Evolutionary conservation across 2,113 vertebrate species (phyloP), one percentile per base, ranked within the genome.

Genomic region (Hippocampus abdominalis): DNA sequence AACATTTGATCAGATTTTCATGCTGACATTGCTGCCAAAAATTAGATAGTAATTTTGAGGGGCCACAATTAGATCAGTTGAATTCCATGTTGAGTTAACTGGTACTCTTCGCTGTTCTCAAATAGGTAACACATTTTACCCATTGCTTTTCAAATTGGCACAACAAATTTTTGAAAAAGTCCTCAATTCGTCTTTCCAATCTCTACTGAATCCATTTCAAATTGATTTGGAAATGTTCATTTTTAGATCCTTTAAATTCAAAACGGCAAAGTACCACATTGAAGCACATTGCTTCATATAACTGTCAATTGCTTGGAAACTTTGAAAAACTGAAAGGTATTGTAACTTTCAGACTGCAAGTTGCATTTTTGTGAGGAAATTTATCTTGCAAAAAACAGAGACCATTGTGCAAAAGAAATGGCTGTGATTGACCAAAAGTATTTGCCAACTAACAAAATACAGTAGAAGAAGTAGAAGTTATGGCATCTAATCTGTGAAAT

Each of bases 41-140:
- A 44, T 72, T 39, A 83, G 51, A 80, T 70, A 46, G 39, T 68
- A 51, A 29, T 42, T 69, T 71, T 77, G 40, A 60, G 68, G 77
- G 77, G 27, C 66, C 54, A 64, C 63, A 36, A 18, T 69, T 78
- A 21, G 21, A 63, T 63, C 21, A 63, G n/a, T 13, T 42, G 21
- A 32, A 72, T 27, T 18, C 11, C 20, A 4, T 25, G 16, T 40
- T 18, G 46, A 44, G 49, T 21, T 8, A 25, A 1, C 25, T n/a
- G 60, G 2, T 36, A 27, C 40, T 63, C 4, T 9, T 3, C 18
- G 12, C 16, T 39, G n/a, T 64, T 42, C 61, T 13, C 36, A 42
- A 63, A 62, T 39, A 39, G 20, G 1, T 8, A 21, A 21, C 20
- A 62, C 18, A 21, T 21, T 62, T 40, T 39, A 62, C 60, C 20